phyloP scores from a whole-genome alignment of 2,888 invertebrate species.

The Notodonta dromedarius region DNA sequence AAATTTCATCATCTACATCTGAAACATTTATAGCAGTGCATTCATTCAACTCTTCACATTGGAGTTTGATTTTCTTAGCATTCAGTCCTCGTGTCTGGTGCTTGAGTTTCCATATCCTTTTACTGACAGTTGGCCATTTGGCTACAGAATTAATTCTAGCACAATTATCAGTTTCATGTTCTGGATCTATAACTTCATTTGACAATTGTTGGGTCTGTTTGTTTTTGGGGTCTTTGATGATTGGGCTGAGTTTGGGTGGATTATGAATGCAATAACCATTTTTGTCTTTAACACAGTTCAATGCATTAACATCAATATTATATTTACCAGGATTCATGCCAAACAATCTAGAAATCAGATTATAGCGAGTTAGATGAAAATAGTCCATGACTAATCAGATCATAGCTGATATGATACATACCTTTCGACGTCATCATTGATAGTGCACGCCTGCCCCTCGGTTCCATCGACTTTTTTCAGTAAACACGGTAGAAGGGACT shows the following conservation, averaged over 20 bases:
- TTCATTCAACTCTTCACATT: neutral
- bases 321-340: slow-evolving; percentile 73
- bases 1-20: neutral
- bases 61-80: slow-evolving; percentile 63
- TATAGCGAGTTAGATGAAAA: no score
- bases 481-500: slow-evolving; percentile 67
- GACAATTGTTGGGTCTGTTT: slow-evolving; percentile 42
- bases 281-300: slow-evolving; percentile 69
- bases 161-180: slow-evolving; percentile 61
- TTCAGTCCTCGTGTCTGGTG: slow-evolving; percentile 48
- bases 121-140: slow-evolving; percentile 66
- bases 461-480: slow-evolving; percentile 52
- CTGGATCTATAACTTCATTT: slow-evolving; percentile 41
- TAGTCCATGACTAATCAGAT: no score
- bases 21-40: neutral
- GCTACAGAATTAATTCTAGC: slow-evolving; percentile 66
- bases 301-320: slow-evolving; percentile 66
- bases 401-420: slow-evolving; percentile 28
- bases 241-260: slow-evolving; percentile 44
- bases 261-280: slow-evolving; percentile 71
- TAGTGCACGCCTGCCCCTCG: slow-evolving; percentile 57
- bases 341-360: slow-evolving; percentile 60
- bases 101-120: slow-evolving; percentile 66
- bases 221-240: slow-evolving; percentile 29
- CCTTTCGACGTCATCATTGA: slow-evolving; percentile 73